Evolutionary conservation across 2,888 invertebrate genomes (phyloP), one percentile per base, ranked within the genome.

Genomic region (Ametastegia equiseti): DNA sequence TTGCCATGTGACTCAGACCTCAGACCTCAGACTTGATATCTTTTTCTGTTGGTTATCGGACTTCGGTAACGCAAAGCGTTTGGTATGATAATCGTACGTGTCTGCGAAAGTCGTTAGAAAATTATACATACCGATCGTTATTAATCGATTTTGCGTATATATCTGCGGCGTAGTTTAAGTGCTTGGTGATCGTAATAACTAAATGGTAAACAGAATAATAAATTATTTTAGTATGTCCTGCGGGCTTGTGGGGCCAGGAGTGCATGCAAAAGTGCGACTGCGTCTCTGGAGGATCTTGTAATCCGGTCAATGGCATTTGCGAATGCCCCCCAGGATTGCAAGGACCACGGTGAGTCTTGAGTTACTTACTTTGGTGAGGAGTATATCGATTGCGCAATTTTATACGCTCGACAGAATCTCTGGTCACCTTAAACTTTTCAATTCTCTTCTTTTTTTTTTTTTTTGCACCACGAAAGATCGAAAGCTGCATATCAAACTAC

Each of bases 191-290:
- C 23, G 54, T 1, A 19, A 50, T 1, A 50, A 54, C 39, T n/a
- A 67, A 11, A 67, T 54, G 33, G 5, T 13, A 19, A 54, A 19
- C 9, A 50, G 54, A 33, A 19, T 50, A 36, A n/a, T 15, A 75
- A 82, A 63, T 47, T 13, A 57, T 92, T 92, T 11, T 90, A 96
- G 96, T 93, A 82, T 97, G 97, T 88, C 94, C 94, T 60, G 91
- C 92, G 75, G 94, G 94, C 85, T 94, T 93, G 84, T 98, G 96
- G 95, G 97, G 97, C 1, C 93, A 94, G 33, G 94, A 94, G 86
- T 98, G 98, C 89, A 92, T 93, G 78, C 92, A 94, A 85, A 91
- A 93, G 50, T 97, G 97, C 89, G 92, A 93, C 77, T 97, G 97
- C 88, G 77, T 80, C n/a, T 90, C 91, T 82, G 94, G 94, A 71